These are phyloP conservation scores for Sebastes ruberrimus DNA, from an alignment of 2,797 vertebrate genomes.

Conservation along the genomic window DNA sequence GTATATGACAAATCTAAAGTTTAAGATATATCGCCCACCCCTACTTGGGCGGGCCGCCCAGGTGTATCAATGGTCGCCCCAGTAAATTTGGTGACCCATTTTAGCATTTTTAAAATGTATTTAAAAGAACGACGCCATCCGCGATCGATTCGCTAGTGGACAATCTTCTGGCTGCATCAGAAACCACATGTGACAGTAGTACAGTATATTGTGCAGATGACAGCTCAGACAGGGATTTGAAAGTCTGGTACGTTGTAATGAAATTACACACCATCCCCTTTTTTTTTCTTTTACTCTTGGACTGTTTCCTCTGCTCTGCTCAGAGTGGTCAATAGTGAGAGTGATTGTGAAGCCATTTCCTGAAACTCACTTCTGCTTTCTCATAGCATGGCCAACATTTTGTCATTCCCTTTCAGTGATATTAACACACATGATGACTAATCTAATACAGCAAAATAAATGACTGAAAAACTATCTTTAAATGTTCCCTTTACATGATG, in stretches of 20 bases:
- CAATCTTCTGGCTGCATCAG: neutral
- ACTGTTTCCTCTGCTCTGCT: neutral
- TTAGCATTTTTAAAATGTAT: too few species aligned
- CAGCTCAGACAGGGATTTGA: neutral
- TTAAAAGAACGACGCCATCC: neutral
- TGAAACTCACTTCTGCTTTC: constrained; percentile 42
- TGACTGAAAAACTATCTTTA: neutral
- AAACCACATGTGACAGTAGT: neutral
- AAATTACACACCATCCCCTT: neutral
- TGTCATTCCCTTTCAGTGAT: neutral
- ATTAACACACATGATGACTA: neutral
- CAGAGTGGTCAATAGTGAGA: neutral
- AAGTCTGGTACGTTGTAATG: neutral
- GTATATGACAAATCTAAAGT: too few species aligned
- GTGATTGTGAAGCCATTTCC: constrained; percentile 14
- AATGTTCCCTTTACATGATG: neutral
- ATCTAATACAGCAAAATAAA: neutral
- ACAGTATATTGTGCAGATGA: neutral
- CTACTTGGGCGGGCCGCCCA: too few species aligned
- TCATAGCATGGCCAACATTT: neutral
- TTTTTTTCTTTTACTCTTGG: neutral
- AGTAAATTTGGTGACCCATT: too few species aligned
- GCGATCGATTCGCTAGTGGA: neutral
- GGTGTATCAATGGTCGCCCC: too few species aligned
- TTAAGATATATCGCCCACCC: too few species aligned